Conservation (phyloP, 2,888 invertebrate genomes). For the Gryllus longicercus region DNA sequence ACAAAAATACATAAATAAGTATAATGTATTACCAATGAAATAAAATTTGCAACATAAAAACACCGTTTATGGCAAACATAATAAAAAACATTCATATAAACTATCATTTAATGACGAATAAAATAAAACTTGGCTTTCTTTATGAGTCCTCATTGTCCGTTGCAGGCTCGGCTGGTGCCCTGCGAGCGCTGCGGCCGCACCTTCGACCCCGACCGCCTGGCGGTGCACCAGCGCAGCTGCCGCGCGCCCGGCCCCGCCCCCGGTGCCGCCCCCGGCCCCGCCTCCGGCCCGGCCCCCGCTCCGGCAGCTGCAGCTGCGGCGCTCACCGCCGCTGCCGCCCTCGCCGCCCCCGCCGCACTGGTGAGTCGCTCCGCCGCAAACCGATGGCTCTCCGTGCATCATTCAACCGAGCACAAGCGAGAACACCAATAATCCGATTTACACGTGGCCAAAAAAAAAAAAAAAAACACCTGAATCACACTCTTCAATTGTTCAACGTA, state of each 20-base stretch:
- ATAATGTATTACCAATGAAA: no score
- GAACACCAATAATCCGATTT: no score
- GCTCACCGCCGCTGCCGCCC: neutral
- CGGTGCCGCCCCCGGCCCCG: neutral
- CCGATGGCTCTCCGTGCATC: no score
- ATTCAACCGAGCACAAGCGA: no score
- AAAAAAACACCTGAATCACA: no score
- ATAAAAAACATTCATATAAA: no score
- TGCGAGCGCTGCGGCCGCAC: constrained; percentile 66
- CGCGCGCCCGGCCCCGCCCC: neutral
- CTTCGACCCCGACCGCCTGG: constrained; percentile 63
- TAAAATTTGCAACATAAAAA: no score
- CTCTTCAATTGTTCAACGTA: no score
- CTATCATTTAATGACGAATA: no score
- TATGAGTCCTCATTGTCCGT: constrained; percentile 20
- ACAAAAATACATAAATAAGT: no score
- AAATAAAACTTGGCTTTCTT: constrained; percentile 29
- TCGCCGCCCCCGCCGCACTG: neutral
- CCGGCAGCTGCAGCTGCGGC: neutral
- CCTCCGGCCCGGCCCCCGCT: neutral
- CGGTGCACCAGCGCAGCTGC: constrained; percentile 51
- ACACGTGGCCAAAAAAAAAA: no score
- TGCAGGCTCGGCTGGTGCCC: constrained; percentile 52
- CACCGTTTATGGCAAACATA: no score
- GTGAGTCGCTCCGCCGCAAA: neutral